Evolutionary conservation across 2,113 vertebrate genomes (phyloP), one percentile per base, ranked within the genome.

Genomic region (Alouatta palliata): DNA sequence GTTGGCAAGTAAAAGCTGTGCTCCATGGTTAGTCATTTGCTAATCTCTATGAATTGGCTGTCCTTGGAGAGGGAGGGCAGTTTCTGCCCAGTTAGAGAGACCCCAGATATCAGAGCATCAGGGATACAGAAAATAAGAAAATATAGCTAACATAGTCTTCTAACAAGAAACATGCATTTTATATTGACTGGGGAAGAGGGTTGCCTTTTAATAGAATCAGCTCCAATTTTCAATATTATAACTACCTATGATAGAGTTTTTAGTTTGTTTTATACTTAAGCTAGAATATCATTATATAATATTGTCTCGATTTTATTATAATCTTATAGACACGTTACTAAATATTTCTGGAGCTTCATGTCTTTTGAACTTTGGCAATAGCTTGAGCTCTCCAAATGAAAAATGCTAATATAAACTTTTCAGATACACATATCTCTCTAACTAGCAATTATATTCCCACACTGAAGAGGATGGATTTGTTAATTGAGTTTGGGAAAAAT

Each of bases 311-410:
- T 58, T 12, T 70, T 32, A 23, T 35, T n/a, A 79, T 79, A 68
- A 56, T 92, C 64, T 91, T 66, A 56, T 52, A 91, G 49, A 89
- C 23, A 86, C 71, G 87, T 58, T 64, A 35, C 32, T 81, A 81
- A 91, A 86, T 96, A 91, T 85, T 97, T 95, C 40, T 86, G 17
- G 77, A 96, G 35, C 45, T 66, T 8, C 9, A 35, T 93, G 66
- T 66, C 82, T 79, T 95, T 96, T 95, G 95, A 93, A 93, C 56
- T 95, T 91, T 86, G 82, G 19, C 52, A 93, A 86, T 66, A 91
- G 87, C 23, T 89, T 88, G 66, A 96, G 71, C n/a, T 97, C 43
- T 90, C 27, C 32, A 90, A 87, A 77, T 94, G 87, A 96, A 81
- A 94, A 92, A 43, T 76, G 32, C n/a, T 88, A 81, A 82, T 77